These are phyloP conservation scores for Sarotherodon lohbergeri DNA, from an alignment of 2,113 vertebrate species.

Conservation along the genomic window DNA sequence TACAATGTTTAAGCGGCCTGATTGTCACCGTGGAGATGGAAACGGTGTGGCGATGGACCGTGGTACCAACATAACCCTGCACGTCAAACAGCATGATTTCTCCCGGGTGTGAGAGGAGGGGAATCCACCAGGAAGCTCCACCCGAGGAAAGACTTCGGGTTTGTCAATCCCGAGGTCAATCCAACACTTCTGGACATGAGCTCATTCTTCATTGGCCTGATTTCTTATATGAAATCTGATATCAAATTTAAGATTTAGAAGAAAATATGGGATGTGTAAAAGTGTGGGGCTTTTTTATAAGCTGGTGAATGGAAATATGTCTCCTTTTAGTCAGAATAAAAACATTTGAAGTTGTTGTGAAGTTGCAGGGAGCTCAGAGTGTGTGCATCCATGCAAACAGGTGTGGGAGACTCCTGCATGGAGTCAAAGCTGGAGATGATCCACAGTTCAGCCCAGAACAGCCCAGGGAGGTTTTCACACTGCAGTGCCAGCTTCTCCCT, in stretches of 20 bases:
- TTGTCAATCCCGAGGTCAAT: neutral
- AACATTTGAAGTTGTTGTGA: neutral
- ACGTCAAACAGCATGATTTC: accelerated
- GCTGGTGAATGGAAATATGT: neutral
- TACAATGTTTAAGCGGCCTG: neutral
- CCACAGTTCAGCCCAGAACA: neutral
- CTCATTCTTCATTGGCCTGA: neutral
- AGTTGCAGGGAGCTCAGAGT: neutral
- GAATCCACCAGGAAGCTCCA: neutral
- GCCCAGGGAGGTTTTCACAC: neutral
- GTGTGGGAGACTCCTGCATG: neutral
- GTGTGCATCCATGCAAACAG: neutral
- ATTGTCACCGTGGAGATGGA: neutral
- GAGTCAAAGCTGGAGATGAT: neutral
- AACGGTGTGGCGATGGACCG: neutral
- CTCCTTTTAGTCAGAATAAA: neutral
- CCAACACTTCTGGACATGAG: neutral
- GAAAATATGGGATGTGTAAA: too few species aligned
- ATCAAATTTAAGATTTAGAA: neutral
- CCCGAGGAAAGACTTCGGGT: neutral
- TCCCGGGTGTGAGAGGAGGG: neutral
- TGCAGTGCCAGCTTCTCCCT: neutral
- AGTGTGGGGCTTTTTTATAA: too few species aligned
- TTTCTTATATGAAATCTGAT: neutral
- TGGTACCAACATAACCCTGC: neutral